Evolutionary conservation across 2,113 vertebrate species (phyloP), one percentile per base, ranked within the genome.

Genomic region (Gobius niger): DNA sequence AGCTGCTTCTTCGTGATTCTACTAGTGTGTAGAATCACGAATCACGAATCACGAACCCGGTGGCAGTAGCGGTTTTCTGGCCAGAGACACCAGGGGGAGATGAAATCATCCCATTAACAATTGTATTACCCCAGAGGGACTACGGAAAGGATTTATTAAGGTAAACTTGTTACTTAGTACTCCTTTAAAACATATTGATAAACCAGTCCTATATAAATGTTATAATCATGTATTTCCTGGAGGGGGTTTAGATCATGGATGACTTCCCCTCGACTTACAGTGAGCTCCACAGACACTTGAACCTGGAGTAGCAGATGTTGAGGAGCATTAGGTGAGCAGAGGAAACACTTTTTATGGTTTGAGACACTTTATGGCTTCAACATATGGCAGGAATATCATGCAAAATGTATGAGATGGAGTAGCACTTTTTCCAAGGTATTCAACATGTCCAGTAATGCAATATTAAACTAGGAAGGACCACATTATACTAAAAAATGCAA

Each of bases 181-280:
- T n/a, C n/a, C n/a, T n/a, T n/a, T n/a, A n/a, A n/a, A n/a, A n/a
- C n/a, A n/a, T n/a, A n/a, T n/a, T n/a, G n/a, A n/a, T n/a, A n/a
- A n/a, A n/a, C 67, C 81, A 83, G 78, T 73, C 60, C 73, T 19
- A 19, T 56, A 56, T 57, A 34, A 34, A 83, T 61, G 11, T 18
- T 54, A 12, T 24, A 47, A 70, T 59, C 56, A 65, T 67, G 63
- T 72, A 53, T 85, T 82, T 89, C 79, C 81, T 82, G 63, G 12
- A 77, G 78, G 24, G 24, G 2, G 82, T 77, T 68, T 85, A 72
- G 87, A 84, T 84, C 65, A 90, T 82, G 63, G 52, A 85, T 81
- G 75, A 81, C 68, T 83, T 81, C 42, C 65, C 60, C 42, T 47
- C 65, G 46, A 61, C 63, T 68, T 75, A 62, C 64, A 63, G 65